Percentiles rank a stretch among this genome's conserved stretches.
phyloP scores from a whole-genome alignment of 2,797 vertebrate species.

The Sebastolobus altivelis region DNA sequence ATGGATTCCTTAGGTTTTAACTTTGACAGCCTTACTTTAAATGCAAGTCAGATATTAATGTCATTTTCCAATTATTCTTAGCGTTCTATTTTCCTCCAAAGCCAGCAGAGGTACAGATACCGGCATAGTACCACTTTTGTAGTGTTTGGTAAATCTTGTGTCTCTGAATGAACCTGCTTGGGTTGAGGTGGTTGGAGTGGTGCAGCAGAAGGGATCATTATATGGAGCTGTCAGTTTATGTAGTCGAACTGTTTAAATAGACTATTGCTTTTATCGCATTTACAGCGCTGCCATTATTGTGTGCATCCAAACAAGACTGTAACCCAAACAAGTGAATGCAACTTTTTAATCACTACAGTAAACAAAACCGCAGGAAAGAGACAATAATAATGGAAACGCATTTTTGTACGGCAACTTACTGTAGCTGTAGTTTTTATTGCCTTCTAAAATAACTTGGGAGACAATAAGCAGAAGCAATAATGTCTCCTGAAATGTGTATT shows the following conservation, averaged over 20 bases:
- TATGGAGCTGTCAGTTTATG: conserved; percentile 1
- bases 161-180: not conserved
- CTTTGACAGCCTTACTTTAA: no score
- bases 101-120: not conserved
- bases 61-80: not conserved
- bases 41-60: not conserved
- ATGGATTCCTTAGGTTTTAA: no score
- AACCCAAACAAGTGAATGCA: conserved; percentile 13
- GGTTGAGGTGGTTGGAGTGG: not conserved
- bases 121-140: not conserved
- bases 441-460: conserved; percentile 9
- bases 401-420: conserved; percentile 1
- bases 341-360: conserved; percentile 23
- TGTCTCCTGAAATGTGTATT: conserved; percentile 11
- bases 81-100: not conserved
- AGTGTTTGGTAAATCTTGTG: not conserved
- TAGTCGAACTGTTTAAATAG: conserved; percentile 1
- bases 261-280: conserved; percentile 8
- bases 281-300: not conserved
- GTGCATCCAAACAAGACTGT: conserved; percentile 7
- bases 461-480: conserved; percentile 9
- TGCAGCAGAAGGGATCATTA: conserved; percentile 18
- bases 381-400: not conserved
- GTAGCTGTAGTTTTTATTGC: conserved; percentile 2
- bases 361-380: conserved; percentile 24